A percentile compares a stretch with the other conserved stretches of the same genome.
phyloP scores from a whole-genome alignment of 2,113 vertebrate genomes.

The Asarcornis scutulata region DNA sequence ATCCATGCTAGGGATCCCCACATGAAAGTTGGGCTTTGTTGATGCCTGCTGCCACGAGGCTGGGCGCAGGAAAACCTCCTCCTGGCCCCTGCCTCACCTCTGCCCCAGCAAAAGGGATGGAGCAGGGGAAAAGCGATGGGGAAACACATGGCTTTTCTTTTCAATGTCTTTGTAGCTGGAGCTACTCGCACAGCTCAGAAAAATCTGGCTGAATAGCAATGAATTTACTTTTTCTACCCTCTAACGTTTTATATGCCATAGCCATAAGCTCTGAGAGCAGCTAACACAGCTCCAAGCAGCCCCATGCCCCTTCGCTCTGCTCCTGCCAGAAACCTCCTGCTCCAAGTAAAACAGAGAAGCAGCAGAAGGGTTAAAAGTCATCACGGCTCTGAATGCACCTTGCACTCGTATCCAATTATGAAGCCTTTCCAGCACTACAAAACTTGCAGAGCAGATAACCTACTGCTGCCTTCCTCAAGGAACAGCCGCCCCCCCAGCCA shows the following conservation, averaged over 20 bases:
- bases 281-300: background rate
- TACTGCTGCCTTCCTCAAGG: background rate
- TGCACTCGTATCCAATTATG: accelerated
- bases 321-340: background rate
- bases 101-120: accelerated
- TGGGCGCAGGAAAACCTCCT: accelerated
- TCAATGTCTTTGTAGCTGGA: background rate
- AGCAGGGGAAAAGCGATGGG: background rate
- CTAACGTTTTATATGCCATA: background rate
- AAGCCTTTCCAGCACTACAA: background rate
- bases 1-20: background rate
- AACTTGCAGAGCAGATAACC: background rate
- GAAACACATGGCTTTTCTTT: too few species aligned
- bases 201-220: background rate
- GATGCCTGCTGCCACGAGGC: too few species aligned
- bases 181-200: background rate
- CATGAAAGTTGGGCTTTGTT: background rate
- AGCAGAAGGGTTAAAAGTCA: background rate
- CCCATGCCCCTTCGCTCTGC: background rate
- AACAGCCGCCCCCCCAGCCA: background rate
- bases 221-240: background rate
- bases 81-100: background rate
- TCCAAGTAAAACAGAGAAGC: background rate
- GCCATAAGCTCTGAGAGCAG: background rate
- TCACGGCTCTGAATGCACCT: background rate